phyloP scores from a whole-genome alignment of 92 coral and sea anemone genomes.

The Scolanthus callimorphus region DNA sequence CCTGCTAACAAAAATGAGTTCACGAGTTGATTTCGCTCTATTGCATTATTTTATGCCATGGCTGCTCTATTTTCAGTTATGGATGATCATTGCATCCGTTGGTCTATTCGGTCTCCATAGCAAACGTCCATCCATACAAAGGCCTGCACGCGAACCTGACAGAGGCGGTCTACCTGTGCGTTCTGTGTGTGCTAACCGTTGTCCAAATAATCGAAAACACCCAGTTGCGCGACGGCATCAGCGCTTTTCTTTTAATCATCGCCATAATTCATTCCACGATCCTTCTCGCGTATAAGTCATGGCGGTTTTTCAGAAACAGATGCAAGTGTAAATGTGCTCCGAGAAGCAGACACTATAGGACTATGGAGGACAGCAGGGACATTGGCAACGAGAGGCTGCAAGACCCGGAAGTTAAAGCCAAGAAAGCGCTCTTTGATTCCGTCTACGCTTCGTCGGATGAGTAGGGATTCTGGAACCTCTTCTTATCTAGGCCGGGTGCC shows the following conservation, averaged over 20 bases:
- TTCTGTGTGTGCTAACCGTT: constrained; percentile 53
- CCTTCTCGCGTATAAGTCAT: constrained; percentile 36
- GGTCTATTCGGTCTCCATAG: constrained; percentile 65
- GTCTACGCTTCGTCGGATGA: constrained; percentile 29
- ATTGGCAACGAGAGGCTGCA: not conserved
- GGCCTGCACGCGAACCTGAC: constrained; percentile 66
- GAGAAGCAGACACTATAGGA: constrained; percentile 29
- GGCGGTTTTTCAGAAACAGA: constrained; percentile 42
- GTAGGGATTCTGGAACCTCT: too few species aligned
- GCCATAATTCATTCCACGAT: constrained; percentile 33
- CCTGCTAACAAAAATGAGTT: too few species aligned
- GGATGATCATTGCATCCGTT: constrained; percentile 61
- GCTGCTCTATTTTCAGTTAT: constrained; percentile 43
- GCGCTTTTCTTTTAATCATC: constrained; percentile 19
- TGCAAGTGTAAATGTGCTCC: constrained; percentile 15
- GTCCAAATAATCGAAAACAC: constrained; percentile 53
- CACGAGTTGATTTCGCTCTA: too few species aligned
- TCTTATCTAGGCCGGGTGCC: too few species aligned
- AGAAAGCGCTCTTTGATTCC: constrained; percentile 38
- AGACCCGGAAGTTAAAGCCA: constrained; percentile 25
- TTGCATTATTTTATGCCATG: too few species aligned
- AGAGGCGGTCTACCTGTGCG: constrained; percentile 67
- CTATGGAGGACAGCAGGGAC: constrained; percentile 18
- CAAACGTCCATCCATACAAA: constrained; percentile 78
- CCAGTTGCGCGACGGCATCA: constrained; percentile 16